phyloP scores from a whole-genome alignment of 2,797 vertebrate genomes.

The Accipiter fasciatus region DNA sequence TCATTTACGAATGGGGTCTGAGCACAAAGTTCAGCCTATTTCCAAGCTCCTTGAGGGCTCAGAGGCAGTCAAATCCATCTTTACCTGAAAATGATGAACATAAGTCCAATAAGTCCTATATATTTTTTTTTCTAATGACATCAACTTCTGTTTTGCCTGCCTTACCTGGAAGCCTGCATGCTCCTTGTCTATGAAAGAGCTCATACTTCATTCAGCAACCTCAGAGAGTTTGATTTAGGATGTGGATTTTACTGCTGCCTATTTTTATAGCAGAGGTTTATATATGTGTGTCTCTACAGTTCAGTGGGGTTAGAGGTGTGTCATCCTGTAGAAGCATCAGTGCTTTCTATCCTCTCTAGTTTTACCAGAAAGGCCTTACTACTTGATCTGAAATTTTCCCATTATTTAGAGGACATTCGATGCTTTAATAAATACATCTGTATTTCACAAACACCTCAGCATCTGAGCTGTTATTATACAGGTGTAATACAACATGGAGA shows the following conservation, averaged over 20 bases:
- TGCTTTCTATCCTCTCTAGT: background rate
- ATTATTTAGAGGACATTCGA: background rate
- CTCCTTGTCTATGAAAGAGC: background rate
- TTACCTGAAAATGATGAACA: background rate
- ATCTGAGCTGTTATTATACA: background rate
- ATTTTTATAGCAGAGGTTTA: background rate
- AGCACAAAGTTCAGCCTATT: background rate
- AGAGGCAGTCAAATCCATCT: conserved; percentile 8
- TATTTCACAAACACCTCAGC: background rate
- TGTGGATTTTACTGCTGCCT: background rate
- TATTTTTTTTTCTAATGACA: background rate
- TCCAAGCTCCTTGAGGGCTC: background rate
- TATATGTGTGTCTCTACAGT: background rate
- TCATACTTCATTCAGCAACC: background rate
- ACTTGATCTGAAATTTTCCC: background rate
- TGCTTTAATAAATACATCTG: background rate
- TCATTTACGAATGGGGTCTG: background rate
- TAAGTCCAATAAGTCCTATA: background rate
- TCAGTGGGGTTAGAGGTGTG: background rate
- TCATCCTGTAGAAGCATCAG: background rate
- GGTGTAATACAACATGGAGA: background rate
- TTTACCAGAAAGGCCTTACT: background rate
- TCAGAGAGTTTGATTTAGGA: conserved; percentile 8
- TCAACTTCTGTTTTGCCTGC: background rate
- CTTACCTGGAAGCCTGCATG: background rate